Conservation (phyloP, 2,888 invertebrate species). For the Hylaea fasciaria region DNA sequence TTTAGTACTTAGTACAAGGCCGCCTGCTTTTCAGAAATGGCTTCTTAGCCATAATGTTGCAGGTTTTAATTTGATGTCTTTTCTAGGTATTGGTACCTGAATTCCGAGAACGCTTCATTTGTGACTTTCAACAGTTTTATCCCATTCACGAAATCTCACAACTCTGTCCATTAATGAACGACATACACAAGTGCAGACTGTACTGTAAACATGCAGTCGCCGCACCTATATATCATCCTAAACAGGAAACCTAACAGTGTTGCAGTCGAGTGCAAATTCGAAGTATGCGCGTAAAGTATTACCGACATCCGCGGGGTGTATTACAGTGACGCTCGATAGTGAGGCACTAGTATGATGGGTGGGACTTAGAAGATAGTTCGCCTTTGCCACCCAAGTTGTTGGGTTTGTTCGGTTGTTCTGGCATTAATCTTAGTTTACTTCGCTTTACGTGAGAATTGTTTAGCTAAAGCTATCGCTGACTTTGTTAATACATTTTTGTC, state of each 20-base stretch:
- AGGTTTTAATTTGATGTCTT: no score
- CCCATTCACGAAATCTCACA: slow-evolving; percentile 5
- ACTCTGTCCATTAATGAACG: slow-evolving; percentile 19
- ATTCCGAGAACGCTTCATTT: no score
- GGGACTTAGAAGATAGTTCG: slow-evolving; percentile 7
- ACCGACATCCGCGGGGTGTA: slow-evolving; percentile 40
- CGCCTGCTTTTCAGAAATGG: no score
- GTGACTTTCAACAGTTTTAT: slow-evolving; percentile 2
- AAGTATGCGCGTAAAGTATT: slow-evolving; percentile 35
- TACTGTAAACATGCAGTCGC: not conserved
- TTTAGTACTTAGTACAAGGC: no score
- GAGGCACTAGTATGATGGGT: not conserved
- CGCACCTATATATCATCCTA: slow-evolving; percentile 27
- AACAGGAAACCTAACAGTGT: slow-evolving; percentile 56
- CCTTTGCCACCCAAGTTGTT: slow-evolving; percentile 23
- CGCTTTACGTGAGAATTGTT: not conserved
- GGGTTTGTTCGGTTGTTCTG: slow-evolving; percentile 13
- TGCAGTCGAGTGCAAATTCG: slow-evolving; percentile 48
- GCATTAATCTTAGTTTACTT: slow-evolving; percentile 3
- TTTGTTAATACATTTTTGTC: no score
- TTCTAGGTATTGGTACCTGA: no score
- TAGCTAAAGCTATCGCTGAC: no score
- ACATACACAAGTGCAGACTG: no score
- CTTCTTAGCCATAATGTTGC: no score
- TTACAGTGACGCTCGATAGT: slow-evolving; percentile 6